phyloP scores from a whole-genome alignment of 1,140 invertebrate species.

The Andrena cerasifolii region DNA sequence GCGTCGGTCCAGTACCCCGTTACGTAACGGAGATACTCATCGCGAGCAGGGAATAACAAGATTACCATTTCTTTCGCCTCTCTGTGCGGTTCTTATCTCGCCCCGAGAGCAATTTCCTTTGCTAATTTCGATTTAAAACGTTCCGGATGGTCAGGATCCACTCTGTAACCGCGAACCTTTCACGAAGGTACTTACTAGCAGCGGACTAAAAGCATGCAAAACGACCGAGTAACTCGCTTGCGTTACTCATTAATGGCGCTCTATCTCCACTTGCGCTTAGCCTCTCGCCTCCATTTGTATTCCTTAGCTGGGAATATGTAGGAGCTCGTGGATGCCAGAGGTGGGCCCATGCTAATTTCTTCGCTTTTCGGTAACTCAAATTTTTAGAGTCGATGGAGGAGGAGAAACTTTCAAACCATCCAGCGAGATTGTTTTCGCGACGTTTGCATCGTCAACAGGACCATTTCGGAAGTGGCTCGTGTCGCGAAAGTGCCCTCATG shows the following conservation, averaged over 20 bases:
- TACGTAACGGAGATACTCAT: constrained; percentile 12
- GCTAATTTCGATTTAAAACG: not conserved
- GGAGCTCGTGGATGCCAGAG: no score
- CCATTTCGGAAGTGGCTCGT: not conserved
- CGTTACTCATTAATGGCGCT: constrained; percentile 34
- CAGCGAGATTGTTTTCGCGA: not conserved
- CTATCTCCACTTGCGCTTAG: not conserved
- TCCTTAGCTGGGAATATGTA: not conserved
- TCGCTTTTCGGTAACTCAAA: no score
- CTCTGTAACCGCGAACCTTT: constrained; percentile 2
- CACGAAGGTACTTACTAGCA: constrained; percentile 8
- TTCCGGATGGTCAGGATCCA: not conserved
- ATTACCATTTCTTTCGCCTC: not conserved
- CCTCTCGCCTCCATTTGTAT: constrained; percentile 1
- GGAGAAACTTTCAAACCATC: not conserved
- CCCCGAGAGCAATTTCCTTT: not conserved
- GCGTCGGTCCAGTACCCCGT: constrained; percentile 2
- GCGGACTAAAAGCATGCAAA: constrained; percentile 12
- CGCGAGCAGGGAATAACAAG: no score
- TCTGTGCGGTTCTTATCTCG: no score
- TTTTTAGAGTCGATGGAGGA: no score
- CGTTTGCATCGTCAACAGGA: not conserved
- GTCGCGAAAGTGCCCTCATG: constrained; percentile 2
- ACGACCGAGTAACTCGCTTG: not conserved
- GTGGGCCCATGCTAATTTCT: no score